A percentile compares a stretch with the other conserved stretches of the same genome.
Evolutionary conservation across 1,140 invertebrate species (phyloP).

Genomic region (Panulirus ornatus): DNA sequence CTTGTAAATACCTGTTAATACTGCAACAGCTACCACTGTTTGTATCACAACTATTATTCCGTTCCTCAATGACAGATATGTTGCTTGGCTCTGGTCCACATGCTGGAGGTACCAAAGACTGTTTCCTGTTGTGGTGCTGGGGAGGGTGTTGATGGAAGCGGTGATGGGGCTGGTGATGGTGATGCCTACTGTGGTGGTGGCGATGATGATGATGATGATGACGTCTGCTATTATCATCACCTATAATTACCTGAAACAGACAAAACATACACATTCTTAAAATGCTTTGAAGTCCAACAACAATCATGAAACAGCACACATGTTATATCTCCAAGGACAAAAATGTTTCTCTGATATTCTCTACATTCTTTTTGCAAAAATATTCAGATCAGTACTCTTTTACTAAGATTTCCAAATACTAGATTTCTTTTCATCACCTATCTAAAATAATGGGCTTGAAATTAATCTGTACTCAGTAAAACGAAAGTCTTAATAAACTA

Average conservation of each 20-base stretch:
- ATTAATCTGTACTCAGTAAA: no score
- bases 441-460: no score
- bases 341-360: no score
- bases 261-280: no score
- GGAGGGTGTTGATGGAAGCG: conserved; percentile 42
- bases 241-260: conserved; percentile 41
- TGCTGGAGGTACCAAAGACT: conserved; percentile 40
- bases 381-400: no score
- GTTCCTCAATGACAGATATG: conserved; percentile 60
- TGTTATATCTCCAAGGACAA: no score
- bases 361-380: no score
- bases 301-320: no score
- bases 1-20: conserved; percentile 45
- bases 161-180: conserved; percentile 26
- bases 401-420: no score
- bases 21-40: conserved; percentile 42
- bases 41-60: conserved; percentile 38
- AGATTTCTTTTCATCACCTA: no score
- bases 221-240: conserved; percentile 22
- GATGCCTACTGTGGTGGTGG: conserved; percentile 23
- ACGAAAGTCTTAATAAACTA: no score
- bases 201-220: conserved; percentile 22
- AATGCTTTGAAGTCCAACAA: no score
- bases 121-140: conserved; percentile 53
- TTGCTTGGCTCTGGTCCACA: conserved; percentile 28